A percentile compares a stretch with the other conserved stretches of the same genome.
Evolutionary conservation across 2,888 invertebrate species (phyloP).

Genomic region (Dermolepida albohirtum): DNA sequence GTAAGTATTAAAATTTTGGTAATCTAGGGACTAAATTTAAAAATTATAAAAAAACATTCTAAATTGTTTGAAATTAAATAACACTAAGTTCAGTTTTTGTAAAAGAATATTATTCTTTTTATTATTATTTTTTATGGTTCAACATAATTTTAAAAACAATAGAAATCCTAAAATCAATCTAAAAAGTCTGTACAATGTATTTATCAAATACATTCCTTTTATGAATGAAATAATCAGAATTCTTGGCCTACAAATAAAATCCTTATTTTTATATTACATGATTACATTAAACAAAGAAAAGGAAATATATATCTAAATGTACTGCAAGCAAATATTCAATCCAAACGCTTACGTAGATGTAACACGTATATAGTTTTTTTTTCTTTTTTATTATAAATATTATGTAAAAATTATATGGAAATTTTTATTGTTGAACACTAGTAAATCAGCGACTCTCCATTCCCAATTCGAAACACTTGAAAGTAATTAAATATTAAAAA

Average conservation of each 20-base stretch:
- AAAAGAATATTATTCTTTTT: too few relatives aligned
- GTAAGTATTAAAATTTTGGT: too few relatives aligned
- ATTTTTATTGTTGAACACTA: slow-evolving; percentile 33
- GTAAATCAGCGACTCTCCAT: slow-evolving; percentile 28
- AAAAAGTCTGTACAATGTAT: background rate
- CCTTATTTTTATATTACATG: slow-evolving; percentile 24
- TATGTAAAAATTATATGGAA: slow-evolving; percentile 28
- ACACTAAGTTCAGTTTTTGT: too few relatives aligned
- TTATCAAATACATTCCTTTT: background rate
- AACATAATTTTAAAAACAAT: too few relatives aligned
- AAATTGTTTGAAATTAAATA: too few relatives aligned
- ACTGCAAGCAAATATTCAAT: slow-evolving; percentile 35
- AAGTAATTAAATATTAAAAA: too few relatives aligned
- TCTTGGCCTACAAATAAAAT: slow-evolving; percentile 18
- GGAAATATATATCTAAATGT: slow-evolving; percentile 3
- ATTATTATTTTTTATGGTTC: too few relatives aligned
- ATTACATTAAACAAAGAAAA: slow-evolving; percentile 18
- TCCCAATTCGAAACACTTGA: slow-evolving; percentile 1
- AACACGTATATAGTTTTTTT: background rate
- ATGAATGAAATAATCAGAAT: slow-evolving; percentile 9
- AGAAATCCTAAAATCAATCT: too few relatives aligned
- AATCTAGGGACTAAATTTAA: too few relatives aligned
- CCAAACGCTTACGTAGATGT: slow-evolving; percentile 15
- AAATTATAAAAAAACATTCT: too few relatives aligned
- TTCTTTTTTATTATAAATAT: slow-evolving; percentile 17